Percentiles rank a stretch among this genome's conserved stretches.
phyloP scores from a whole-genome alignment of 2,797 vertebrate species.

The Gymnopithys bicolor region DNA sequence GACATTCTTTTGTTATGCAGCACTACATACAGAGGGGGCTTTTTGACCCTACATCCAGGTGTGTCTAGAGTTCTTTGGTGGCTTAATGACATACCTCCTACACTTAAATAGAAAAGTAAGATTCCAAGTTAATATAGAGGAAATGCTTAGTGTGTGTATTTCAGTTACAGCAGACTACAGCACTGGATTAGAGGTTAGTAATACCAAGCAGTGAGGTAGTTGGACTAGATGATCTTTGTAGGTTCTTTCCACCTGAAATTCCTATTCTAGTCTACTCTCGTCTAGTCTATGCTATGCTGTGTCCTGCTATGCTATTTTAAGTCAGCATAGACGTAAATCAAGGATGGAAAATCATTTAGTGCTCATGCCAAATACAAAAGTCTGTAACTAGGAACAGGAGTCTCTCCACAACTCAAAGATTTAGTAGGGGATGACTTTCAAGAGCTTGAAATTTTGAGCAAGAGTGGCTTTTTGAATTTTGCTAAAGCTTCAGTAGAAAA shows the following conservation, averaged over 20 bases:
- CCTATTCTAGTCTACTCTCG: neutral
- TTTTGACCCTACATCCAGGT: neutral
- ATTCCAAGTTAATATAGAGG: neutral
- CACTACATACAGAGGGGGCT: fast-evolving
- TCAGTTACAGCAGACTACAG: neutral
- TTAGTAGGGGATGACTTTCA: neutral
- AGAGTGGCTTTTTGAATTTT: neutral
- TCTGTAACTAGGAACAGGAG: neutral
- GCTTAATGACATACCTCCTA: neutral
- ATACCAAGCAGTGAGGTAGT: neutral
- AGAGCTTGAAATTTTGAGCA: neutral
- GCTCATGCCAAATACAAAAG: neutral
- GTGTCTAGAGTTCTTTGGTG: neutral
- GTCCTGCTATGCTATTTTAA: neutral
- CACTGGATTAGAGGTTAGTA: neutral
- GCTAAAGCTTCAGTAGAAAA: neutral
- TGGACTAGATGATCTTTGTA: neutral
- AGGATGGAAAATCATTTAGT: neutral
- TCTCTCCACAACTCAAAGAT: neutral
- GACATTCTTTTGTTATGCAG: neutral
- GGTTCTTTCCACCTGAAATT: neutral
- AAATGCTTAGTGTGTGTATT: neutral
- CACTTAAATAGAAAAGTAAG: neutral
- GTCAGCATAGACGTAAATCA: neutral
- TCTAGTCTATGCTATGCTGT: neutral